phyloP scores from a whole-genome alignment of 2,797 vertebrate species.

The Philypnodon macrostomus region DNA sequence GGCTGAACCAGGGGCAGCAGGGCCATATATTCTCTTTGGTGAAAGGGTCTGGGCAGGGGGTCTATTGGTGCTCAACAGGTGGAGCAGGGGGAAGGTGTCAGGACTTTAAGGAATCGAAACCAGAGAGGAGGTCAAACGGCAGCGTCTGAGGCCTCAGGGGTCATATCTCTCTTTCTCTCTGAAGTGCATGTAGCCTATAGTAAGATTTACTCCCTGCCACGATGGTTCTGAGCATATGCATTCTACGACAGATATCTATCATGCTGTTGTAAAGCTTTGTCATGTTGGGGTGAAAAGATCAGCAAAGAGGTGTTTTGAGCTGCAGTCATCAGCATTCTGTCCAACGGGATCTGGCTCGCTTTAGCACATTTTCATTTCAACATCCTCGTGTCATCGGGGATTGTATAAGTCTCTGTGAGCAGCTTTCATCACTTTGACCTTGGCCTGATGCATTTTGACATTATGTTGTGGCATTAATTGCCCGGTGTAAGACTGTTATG shows the following conservation, averaged over 20 bases:
- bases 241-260: slow-evolving; percentile 15
- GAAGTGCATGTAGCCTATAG: slow-evolving; percentile 65
- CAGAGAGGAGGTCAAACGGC: slow-evolving; percentile 68
- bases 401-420: slow-evolving; percentile 29
- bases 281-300: slow-evolving; percentile 39
- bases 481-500: slow-evolving; percentile 10
- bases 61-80: slow-evolving; percentile 89
- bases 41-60: slow-evolving; percentile 86
- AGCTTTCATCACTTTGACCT: slow-evolving; percentile 51
- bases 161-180: slow-evolving; percentile 60
- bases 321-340: slow-evolving; percentile 52
- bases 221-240: slow-evolving; percentile 33
- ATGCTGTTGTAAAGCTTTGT: slow-evolving; percentile 29
- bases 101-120: slow-evolving; percentile 74
- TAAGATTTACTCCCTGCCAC: slow-evolving; percentile 49
- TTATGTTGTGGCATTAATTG: slow-evolving; percentile 30
- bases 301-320: slow-evolving; percentile 49
- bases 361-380: slow-evolving; percentile 41
- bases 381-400: slow-evolving; percentile 44
- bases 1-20: slow-evolving; percentile 74
- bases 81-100: slow-evolving; percentile 78
- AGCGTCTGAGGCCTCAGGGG: slow-evolving; percentile 49
- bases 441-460: slow-evolving; percentile 35
- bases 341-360: slow-evolving; percentile 51
- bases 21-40: slow-evolving; percentile 88